Evolutionary conservation across 2,888 invertebrate species (phyloP), one percentile per base, ranked within the genome.

Genomic region (Drosophila anomelani): DNA sequence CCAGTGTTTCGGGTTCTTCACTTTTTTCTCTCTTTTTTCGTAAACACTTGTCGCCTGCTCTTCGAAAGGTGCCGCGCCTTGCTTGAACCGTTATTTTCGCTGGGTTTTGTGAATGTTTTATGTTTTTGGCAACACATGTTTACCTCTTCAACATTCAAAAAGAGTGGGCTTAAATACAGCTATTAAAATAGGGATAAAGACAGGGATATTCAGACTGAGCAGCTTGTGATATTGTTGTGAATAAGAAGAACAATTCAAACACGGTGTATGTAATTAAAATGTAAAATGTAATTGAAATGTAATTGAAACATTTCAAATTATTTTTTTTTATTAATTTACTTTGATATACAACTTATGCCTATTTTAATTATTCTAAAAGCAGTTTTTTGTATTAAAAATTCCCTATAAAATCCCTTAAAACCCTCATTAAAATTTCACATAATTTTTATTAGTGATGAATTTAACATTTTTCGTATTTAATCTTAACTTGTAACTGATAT

Each of bases 41-140:
- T 86, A 82, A 88, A 80, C 88, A 88, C 71, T 83, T 80, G 80
- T 78, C 79, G 77, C 77, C 77, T 56, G 41, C 41, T 53, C 51
- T 36, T 54, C 38, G 39, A 36, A 43, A 47, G 53, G 46, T 58
- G 77, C 55, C 79, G 67, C 72, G 59, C 87, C 78, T 80, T 78
- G 62, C 78, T 80, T 80, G 64, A 74, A 66, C 63, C 76, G 61
- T 61, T 63, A 41, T 47, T 41, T 61, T 49, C 41, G 34, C 20
- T 63, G 23, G 47, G 41, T 51, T 20, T 51, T 34, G 20, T 51
- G 63, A 41, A 15, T 57, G 34, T 39, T 58, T 38, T 49, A 41
- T 64, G 64, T 64, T 60, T 60, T 74, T 58, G 44, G 57, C 68
- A 60, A 51, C 71, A 53, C 67, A 59, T 69, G 59, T 63, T 61